phyloP scores from a whole-genome alignment of 1,140 invertebrate species.

The Rhopalosiphum maidis region DNA sequence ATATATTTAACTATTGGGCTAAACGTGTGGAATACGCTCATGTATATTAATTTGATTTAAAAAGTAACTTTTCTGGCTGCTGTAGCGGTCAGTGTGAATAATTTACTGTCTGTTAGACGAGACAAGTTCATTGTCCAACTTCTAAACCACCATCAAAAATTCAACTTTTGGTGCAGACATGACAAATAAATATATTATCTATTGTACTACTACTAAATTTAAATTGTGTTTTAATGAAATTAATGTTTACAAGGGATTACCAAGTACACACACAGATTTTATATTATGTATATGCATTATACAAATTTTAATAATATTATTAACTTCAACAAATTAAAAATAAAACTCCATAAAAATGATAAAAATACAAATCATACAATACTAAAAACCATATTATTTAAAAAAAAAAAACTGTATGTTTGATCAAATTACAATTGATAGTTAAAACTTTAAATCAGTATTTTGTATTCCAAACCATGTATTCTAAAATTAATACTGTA shows the following conservation, averaged over 20 bases:
- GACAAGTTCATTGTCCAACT: no score
- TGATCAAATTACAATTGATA: no score
- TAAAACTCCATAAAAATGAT: background rate
- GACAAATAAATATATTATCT: background rate
- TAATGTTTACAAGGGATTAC: background rate
- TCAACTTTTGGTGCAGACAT: background rate
- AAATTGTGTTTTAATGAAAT: background rate
- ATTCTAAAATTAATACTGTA: background rate
- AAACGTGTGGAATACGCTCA: background rate
- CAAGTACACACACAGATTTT: no score
- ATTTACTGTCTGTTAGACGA: background rate
- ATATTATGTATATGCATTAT: no score
- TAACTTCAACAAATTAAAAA: background rate
- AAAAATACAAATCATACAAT: background rate
- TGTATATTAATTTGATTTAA: background rate
- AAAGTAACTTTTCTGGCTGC: background rate
- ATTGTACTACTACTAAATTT: background rate
- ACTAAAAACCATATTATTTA: background rate
- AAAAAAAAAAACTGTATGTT: no score
- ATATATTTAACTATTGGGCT: background rate
- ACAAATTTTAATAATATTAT: background rate
- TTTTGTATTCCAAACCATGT: background rate
- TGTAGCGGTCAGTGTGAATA: background rate
- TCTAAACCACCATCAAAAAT: background rate
- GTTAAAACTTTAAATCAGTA: background rate